Base-by-base conservation (phyloP, 2,797 vertebrate genomes). In the Anguilla anguilla region DNA sequence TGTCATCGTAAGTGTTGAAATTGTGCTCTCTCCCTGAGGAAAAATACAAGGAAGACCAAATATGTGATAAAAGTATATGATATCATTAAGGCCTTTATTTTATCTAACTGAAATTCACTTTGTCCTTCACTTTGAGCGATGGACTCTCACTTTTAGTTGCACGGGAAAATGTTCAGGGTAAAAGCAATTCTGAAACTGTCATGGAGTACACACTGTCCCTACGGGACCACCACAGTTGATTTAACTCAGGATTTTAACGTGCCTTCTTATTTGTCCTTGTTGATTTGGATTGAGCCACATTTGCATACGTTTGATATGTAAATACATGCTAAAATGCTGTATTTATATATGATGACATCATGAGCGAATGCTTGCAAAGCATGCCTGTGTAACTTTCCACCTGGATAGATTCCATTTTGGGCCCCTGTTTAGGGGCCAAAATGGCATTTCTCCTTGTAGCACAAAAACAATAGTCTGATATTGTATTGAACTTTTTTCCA, bases 1-100 rank as follows among this genome's bases (percentile, higher is more conserved):
- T 94, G 90, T 99, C 98, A n/a, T 96, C 0, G 0, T 98, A 97
- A 89, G 92, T 96, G 69, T 96, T 94, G 83, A 99, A 99, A 92
- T 99, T 99, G 91, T 96, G 88, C 1, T 95, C 94, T 91, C 0
- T 97, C 77, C 96, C 98, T 99, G 90, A 1, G 57, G 43, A 84
- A 85, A 3, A 72, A 13, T 89, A 5, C 77, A 25, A 35, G 53
- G 86, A 3, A 64, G 43, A 64, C 6, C 39, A 57, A 53, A 35
- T n/a, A 77, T 19, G 28, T 2, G 22, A 74, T n/a, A 6, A 28
- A n/a, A n/a, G 13, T 19, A 59, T 15, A 15, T 19, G 19, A 59
- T 59, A 19, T 59, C 57, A 15, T 59, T 4, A 19, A 83, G 72
- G 72, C 31, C 72, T 77, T 35, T 39, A 39, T 77, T 77, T 31